Conservation (phyloP, 1,140 invertebrate species). For the Popillia japonica region DNA sequence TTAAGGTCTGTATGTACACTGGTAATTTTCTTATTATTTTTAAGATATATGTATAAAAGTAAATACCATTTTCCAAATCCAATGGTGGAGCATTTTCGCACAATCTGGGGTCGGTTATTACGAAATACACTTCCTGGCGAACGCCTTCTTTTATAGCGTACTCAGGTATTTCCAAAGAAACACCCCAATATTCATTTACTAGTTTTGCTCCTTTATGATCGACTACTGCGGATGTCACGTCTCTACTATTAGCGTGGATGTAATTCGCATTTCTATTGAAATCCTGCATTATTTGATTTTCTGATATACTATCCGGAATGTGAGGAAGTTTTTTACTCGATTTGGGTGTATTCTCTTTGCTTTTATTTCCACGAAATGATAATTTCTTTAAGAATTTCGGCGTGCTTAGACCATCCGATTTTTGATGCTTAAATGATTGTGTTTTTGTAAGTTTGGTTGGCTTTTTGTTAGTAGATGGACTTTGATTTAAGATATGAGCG, state of each 20-base stretch:
- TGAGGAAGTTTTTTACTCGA: slow-evolving; percentile 46
- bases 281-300: slow-evolving; percentile 31
- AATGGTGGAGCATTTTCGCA: slow-evolving; percentile 80
- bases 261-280: slow-evolving; percentile 40
- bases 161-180: slow-evolving; percentile 86
- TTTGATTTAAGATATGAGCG: slow-evolving; percentile 57
- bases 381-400: slow-evolving; percentile 58
- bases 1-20: slow-evolving; percentile 53
- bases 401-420: slow-evolving; percentile 54
- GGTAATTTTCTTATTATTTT: slow-evolving; percentile 45
- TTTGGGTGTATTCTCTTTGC: slow-evolving; percentile 47
- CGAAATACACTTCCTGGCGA: slow-evolving; percentile 94
- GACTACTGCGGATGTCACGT: slow-evolving; percentile 74
- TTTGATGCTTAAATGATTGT: slow-evolving; percentile 59
- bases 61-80: slow-evolving; percentile 86
- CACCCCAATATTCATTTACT: slow-evolving; percentile 87
- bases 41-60: slow-evolving; percentile 43
- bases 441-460: slow-evolving; percentile 60
- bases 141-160: slow-evolving; percentile 83
- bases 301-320: slow-evolving; percentile 30
- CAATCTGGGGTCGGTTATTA: slow-evolving; percentile 79
- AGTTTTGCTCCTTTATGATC: slow-evolving; percentile 82
- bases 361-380: slow-evolving; percentile 53
- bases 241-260: slow-evolving; percentile 48
- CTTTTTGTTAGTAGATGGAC: slow-evolving; percentile 55